These are phyloP conservation scores for Metopolophium dirhodum DNA, from an alignment of 1,140 invertebrate genomes.

Conservation along the genomic window DNA sequence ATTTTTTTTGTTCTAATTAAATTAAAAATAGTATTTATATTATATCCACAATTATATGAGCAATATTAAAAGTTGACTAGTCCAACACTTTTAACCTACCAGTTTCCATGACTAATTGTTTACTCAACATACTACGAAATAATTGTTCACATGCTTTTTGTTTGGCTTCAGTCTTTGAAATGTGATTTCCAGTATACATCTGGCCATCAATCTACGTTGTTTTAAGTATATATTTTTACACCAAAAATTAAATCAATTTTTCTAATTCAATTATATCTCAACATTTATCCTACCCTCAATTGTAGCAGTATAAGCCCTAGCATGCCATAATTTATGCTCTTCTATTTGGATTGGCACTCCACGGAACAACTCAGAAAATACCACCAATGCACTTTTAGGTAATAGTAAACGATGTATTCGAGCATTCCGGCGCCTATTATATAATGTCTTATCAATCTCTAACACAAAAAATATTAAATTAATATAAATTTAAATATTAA, in stretches of 20 bases:
- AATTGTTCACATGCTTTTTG: constrained; percentile 48
- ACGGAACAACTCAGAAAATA: constrained; percentile 42
- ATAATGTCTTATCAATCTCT: constrained; percentile 43
- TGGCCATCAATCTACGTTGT: constrained; percentile 37
- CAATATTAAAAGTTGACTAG: not conserved
- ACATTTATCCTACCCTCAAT: constrained; percentile 24
- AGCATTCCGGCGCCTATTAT: constrained; percentile 37
- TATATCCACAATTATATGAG: not conserved
- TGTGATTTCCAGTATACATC: not conserved
- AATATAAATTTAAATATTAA: not conserved
- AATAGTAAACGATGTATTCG: constrained; percentile 31
- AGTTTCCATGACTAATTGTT: not conserved
- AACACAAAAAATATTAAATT: not conserved
- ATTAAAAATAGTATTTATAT: not conserved
- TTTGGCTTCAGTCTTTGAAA: constrained; percentile 41
- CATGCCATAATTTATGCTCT: not conserved
- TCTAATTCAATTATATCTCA: not conserved
- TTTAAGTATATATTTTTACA: not conserved
- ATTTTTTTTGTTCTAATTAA: constrained; percentile 23
- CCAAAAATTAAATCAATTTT: too few relatives aligned
- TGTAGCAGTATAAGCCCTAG: not conserved
- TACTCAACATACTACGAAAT: constrained; percentile 14
- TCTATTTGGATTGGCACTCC: constrained; percentile 23
- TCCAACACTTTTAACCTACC: not conserved
- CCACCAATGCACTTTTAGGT: constrained; percentile 40